Conservation (phyloP, 2,888 invertebrate species). For the Glaucopsyche alexis region DNA sequence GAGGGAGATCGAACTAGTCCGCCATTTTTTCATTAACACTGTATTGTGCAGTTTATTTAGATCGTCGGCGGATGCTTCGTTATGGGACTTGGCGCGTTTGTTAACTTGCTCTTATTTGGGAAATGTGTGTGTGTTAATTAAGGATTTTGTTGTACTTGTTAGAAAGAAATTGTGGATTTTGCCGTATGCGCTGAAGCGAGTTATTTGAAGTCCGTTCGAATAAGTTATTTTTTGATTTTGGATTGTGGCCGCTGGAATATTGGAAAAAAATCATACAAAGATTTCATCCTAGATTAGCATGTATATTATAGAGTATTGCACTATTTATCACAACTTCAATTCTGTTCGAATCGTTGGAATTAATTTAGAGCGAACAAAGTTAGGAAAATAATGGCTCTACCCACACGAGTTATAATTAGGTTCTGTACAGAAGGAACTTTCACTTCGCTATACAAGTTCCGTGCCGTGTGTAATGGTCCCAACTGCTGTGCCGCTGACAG, state of each 20-base stretch:
- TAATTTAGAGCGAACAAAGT: not conserved
- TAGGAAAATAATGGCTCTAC: not conserved
- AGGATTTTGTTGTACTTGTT: not conserved
- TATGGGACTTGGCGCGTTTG: conserved; percentile 1
- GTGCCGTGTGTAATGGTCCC: conserved; percentile 1
- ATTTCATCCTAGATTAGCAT: too few relatives aligned
- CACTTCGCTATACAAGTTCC: not conserved
- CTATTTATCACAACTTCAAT: not conserved
- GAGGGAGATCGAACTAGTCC: not conserved
- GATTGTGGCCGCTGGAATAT: too few relatives aligned
- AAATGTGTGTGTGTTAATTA: not conserved
- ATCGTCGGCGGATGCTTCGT: not conserved
- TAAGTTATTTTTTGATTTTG: too few relatives aligned
- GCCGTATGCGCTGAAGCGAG: not conserved
- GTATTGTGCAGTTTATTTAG: not conserved
- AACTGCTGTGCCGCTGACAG: not conserved
- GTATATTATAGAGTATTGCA: too few relatives aligned
- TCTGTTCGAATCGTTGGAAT: too few relatives aligned
- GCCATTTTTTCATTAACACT: conserved; percentile 13
- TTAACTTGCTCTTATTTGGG: not conserved
- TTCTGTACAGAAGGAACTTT: not conserved
- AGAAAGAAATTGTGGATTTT: not conserved
- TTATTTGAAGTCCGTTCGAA: not conserved
- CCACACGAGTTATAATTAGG: conserved; percentile 7
- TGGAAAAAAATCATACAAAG: too few relatives aligned